These are phyloP conservation scores for Carcinoscorpius rotundicauda DNA, from an alignment of 1,140 invertebrate species.

Conservation along the genomic window DNA sequence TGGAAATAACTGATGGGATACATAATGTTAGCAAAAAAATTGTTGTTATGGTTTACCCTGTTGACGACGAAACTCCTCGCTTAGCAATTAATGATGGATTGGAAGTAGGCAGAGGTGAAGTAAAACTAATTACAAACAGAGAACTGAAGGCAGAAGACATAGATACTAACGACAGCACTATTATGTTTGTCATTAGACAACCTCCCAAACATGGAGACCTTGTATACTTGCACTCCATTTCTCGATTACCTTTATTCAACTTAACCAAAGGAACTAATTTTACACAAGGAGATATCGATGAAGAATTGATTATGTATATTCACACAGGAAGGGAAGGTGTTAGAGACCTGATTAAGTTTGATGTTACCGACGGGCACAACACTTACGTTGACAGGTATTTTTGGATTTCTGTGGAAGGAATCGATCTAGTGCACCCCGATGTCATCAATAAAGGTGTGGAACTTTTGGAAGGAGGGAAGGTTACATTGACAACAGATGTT, in stretches of 20 bases:
- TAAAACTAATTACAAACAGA: slow-evolving; percentile 29
- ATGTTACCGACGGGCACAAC: slow-evolving; percentile 36
- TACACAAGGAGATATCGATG: slow-evolving; percentile 34
- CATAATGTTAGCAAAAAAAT: slow-evolving; percentile 31
- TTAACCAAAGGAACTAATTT: slow-evolving; percentile 33
- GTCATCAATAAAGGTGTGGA: slow-evolving; percentile 32
- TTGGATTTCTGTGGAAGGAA: slow-evolving; percentile 33
- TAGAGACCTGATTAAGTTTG: slow-evolving; percentile 35
- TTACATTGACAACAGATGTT: slow-evolving; percentile 31
- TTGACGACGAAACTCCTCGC: slow-evolving; percentile 36
- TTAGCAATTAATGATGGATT: slow-evolving; percentile 35
- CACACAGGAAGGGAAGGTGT: slow-evolving; percentile 31
- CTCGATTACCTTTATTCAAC: slow-evolving; percentile 24
- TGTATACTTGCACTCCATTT: slow-evolving; percentile 18
- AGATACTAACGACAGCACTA: slow-evolving; percentile 30
- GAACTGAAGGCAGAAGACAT: slow-evolving; percentile 34
- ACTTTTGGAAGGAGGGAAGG: slow-evolving; percentile 32
- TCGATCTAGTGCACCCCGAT: slow-evolving; percentile 32
- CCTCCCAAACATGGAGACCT: slow-evolving; percentile 32
- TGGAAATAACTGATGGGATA: slow-evolving; percentile 32
- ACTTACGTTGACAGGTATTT: slow-evolving; percentile 34
- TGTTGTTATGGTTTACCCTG: slow-evolving; percentile 32
- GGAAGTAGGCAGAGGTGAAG: slow-evolving; percentile 31
- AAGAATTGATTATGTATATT: slow-evolving; percentile 29
- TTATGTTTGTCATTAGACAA: slow-evolving; percentile 31